Evolutionary conservation across 2,797 vertebrate genomes (phyloP).

Genomic region (Eurystomus glaucurus): DNA sequence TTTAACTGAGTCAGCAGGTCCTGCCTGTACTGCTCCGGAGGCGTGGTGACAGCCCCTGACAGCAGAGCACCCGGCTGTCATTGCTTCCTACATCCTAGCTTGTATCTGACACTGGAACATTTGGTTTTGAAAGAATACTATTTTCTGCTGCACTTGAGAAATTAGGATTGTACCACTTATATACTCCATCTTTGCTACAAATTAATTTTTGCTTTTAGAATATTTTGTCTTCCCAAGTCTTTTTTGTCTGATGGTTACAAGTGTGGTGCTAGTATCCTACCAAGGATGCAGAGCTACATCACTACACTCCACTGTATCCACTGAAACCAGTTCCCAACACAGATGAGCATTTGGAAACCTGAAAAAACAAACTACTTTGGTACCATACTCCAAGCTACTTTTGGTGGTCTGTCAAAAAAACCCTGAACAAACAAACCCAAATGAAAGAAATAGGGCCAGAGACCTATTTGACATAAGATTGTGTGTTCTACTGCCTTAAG

Average conservation of each 20-base stretch:
- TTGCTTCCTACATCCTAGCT: background rate
- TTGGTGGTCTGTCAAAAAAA: background rate
- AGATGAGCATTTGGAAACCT: background rate
- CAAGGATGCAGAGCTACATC: background rate
- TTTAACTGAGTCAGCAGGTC: background rate
- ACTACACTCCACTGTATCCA: background rate
- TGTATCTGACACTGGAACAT: background rate
- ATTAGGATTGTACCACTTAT: background rate
- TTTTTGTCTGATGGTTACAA: background rate
- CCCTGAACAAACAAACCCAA: background rate
- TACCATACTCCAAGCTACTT: background rate
- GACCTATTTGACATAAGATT: background rate
- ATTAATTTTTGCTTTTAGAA: background rate
- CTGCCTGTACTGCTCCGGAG: background rate
- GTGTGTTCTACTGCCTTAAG: background rate
- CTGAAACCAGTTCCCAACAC: background rate
- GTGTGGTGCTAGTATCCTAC: background rate
- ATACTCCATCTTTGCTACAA: background rate
- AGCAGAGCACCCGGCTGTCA: background rate
- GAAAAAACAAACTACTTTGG: background rate
- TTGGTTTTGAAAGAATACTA: background rate
- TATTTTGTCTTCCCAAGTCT: background rate
- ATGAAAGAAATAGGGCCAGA: background rate
- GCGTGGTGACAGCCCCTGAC: rapidly evolving
- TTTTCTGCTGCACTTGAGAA: background rate